Percentiles rank a stretch among this genome's conserved stretches.
Conservation (phyloP, 1,140 invertebrate genomes). For the Samia ricini region DNA sequence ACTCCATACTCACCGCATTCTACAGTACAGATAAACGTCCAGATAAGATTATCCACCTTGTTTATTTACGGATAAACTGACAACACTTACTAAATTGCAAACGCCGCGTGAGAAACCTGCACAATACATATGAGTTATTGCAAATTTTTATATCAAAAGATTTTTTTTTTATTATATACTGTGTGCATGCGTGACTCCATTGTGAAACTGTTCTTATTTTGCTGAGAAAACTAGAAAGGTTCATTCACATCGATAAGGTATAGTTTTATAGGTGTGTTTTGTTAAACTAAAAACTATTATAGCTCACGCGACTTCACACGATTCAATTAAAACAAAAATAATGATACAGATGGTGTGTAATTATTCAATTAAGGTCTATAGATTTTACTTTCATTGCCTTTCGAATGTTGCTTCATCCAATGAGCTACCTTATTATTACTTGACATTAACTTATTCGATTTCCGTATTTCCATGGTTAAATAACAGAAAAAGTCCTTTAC, state of each 20-base stretch:
- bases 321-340: not conserved
- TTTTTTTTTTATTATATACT: conserved; percentile 4
- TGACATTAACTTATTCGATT: not conserved
- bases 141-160: conserved; percentile 1
- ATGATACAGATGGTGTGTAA: not conserved
- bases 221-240: conserved; percentile 25
- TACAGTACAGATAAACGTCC: conserved; percentile 40
- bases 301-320: not conserved
- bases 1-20: conserved; percentile 27
- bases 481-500: too few species aligned
- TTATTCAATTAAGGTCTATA: not conserved
- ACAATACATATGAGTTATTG: conserved; percentile 3
- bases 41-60: conserved; percentile 54
- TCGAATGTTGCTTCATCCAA: not conserved
- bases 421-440: not conserved
- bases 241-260: conserved; percentile 22
- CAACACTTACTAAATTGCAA: conserved; percentile 29
- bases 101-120: conserved; percentile 26
- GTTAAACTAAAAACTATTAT: conserved; percentile 1
- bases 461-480: not conserved
- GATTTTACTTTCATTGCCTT: not conserved
- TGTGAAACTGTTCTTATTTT: conserved; percentile 19
- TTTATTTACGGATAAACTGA: conserved; percentile 54
- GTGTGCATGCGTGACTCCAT: conserved; percentile 19
- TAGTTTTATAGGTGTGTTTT: conserved; percentile 5